phyloP scores from a whole-genome alignment of 2,888 invertebrate genomes.

The Torymus auratus region DNA sequence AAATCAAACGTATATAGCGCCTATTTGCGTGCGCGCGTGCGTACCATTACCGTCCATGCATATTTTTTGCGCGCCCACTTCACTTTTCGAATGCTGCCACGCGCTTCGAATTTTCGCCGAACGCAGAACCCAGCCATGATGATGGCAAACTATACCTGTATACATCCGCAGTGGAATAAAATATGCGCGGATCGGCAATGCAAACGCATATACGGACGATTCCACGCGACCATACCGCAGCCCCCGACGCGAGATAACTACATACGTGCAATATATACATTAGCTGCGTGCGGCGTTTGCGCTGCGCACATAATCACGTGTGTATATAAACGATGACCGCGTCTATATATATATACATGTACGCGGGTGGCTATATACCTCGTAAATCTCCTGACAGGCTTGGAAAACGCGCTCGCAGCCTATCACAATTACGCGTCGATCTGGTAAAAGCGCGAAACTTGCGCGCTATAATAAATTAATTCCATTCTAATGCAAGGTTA shows the following conservation, averaged over 20 bases:
- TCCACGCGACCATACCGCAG: background rate
- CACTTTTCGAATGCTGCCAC: too few relatives aligned
- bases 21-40: too few relatives aligned
- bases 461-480: slow-evolving; percentile 55
- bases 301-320: background rate
- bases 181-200: slow-evolving; percentile 18
- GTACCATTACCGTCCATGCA: too few relatives aligned
- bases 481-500: slow-evolving; percentile 58
- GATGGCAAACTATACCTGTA: background rate
- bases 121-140: too few relatives aligned
- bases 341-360: background rate
- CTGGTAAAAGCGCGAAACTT: slow-evolving; percentile 49
- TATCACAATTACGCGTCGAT: slow-evolving; percentile 53
- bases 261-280: background rate
- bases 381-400: slow-evolving; percentile 38
- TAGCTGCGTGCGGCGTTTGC: slow-evolving; percentile 4
- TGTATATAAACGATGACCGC: background rate
- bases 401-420: slow-evolving; percentile 13
- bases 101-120: too few relatives aligned
- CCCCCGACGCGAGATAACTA: background rate
- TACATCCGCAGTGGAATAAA: slow-evolving; percentile 2
- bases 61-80: too few relatives aligned
- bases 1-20: too few relatives aligned
- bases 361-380: slow-evolving; percentile 8
- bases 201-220: slow-evolving; percentile 4